These are phyloP conservation scores for Podarcis raffonei DNA, from an alignment of 2,113 vertebrate species.

Conservation along the genomic window DNA sequence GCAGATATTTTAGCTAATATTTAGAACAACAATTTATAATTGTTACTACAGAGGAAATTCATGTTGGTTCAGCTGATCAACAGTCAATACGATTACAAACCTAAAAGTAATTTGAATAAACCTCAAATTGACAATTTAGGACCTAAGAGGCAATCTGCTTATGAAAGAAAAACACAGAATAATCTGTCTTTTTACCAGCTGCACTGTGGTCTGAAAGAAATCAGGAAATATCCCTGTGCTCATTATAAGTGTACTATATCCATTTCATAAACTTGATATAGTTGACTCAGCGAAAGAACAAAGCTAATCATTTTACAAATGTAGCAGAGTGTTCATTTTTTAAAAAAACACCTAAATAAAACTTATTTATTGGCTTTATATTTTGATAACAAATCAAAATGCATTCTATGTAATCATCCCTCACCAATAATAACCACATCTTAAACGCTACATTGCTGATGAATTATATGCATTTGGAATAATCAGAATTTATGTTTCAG, in stretches of 20 bases:
- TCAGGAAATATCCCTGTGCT: neutral
- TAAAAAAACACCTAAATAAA: neutral
- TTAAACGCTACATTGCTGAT: neutral
- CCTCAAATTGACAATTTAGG: neutral
- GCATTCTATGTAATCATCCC: neutral
- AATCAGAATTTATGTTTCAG: slow-evolving; percentile 45
- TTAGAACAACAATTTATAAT: neutral
- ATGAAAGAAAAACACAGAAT: slow-evolving; percentile 15
- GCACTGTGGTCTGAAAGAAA: slow-evolving; percentile 33
- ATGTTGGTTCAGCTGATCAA: neutral
- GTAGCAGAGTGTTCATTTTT: neutral
- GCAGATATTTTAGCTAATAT: neutral
- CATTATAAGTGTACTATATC: neutral
- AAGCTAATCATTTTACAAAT: neutral
- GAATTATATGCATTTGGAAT: slow-evolving; percentile 59
- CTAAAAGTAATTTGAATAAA: neutral
- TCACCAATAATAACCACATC: neutral
- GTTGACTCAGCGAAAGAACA: neutral
- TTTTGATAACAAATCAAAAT: neutral
- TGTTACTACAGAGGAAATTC: neutral
- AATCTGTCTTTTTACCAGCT: neutral
- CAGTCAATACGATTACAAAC: neutral
- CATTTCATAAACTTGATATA: neutral
- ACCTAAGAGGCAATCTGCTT: slow-evolving; percentile 6
- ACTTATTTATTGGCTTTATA: neutral